Base-by-base conservation (phyloP, 2,113 vertebrate genomes). In the Paradisaea rubra region DNA sequence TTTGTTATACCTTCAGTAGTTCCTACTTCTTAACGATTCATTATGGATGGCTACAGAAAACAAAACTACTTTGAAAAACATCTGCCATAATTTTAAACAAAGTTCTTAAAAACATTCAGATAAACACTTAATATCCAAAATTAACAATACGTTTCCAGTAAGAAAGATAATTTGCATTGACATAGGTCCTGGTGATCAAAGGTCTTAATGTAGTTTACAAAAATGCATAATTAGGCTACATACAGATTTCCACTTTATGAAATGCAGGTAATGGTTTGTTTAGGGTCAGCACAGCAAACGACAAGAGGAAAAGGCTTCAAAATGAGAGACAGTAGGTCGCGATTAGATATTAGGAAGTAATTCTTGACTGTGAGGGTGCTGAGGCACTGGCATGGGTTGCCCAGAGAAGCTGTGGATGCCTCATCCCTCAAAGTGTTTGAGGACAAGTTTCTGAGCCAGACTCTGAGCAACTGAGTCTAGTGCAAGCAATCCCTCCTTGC, bases 11-110 rank as follows among this genome's bases (percentile, higher is more conserved):
- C 5, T 76, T 80, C 37, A 44, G 6, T 31, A 59, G 19, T 66
- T 83, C 73, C 52, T 83, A 25, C 56, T 52, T 89, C 88, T 94
- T 49, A 95, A 88, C 76, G 37, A 73, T 86, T 91, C 59, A 50
- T 63, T 86, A 49, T 77, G 37, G n/a, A 42, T 69, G 35, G 27
- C 53, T 66, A 68, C 61, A 80, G 31, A 81, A 70, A 83, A 88
- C 63, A 80, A 80, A 73, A 68, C 5, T 37, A 16, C 33, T 52
- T 52, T 44, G 16, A 56, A 88, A 76, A 80, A 47, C 4, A 33
- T 68, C 19, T 87, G 49, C 66, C n/a, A 50, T 76, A 73, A 89
- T 96, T 87, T 63, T 72, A 92, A 93, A 65, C 64, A 21, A 60
- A 69, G 24, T 76, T 66, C 60, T 70, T 79, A 50, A 94, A 81